Evolutionary conservation across 1,140 invertebrate genomes (phyloP).

Genomic region (Archivesica marissinica): DNA sequence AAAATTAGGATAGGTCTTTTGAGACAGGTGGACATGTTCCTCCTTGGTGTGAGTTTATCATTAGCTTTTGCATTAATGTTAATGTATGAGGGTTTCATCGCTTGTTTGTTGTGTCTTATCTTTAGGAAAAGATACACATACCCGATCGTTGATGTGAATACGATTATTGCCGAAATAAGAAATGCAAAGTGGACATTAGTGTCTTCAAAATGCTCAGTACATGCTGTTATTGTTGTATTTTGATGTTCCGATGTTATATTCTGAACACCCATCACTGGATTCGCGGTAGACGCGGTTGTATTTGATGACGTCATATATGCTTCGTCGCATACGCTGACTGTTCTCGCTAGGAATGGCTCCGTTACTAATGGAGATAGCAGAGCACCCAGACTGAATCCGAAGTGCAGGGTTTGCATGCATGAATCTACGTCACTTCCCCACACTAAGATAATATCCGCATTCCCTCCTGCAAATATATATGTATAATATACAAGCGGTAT

Average conservation of each 20-base stretch:
- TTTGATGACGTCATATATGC: background rate
- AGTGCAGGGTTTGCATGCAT: slow-evolving; percentile 55
- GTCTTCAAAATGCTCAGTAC: background rate
- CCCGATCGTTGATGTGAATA: background rate
- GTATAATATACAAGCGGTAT: too few species aligned
- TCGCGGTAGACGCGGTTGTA: too few species aligned
- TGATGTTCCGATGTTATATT: background rate
- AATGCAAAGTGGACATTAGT: slow-evolving; percentile 36
- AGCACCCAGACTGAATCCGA: slow-evolving; percentile 44
- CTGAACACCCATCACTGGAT: too few species aligned
- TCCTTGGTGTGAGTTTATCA: background rate
- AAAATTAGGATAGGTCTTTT: slow-evolving; percentile 6
- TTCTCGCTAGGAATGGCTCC: slow-evolving; percentile 53
- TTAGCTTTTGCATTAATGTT: background rate
- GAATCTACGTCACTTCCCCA: slow-evolving; percentile 82
- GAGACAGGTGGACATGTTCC: background rate
- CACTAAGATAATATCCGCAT: slow-evolving; percentile 82
- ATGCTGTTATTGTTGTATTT: background rate
- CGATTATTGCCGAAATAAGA: background rate
- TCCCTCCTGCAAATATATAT: slow-evolving; percentile 82
- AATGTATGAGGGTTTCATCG: background rate
- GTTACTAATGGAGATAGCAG: slow-evolving; percentile 53
- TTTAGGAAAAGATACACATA: slow-evolving; percentile 7
- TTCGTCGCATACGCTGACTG: background rate
- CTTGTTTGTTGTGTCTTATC: background rate